Percentiles rank a stretch among this genome's conserved stretches.
Conservation (phyloP, 2,797 vertebrate genomes). For the Tapera naevia region DNA sequence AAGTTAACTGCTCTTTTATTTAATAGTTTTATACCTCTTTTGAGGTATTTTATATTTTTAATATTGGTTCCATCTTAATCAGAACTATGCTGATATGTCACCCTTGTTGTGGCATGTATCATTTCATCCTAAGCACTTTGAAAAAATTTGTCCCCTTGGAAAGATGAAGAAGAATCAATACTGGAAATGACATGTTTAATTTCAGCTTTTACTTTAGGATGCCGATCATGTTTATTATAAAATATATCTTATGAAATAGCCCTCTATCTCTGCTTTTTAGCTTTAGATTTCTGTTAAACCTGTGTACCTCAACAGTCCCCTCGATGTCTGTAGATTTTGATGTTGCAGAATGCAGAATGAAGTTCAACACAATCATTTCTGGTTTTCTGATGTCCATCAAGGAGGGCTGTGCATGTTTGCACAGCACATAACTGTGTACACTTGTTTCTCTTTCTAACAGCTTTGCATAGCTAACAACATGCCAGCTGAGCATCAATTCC, state of each 20-base stretch:
- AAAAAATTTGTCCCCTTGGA: neutral
- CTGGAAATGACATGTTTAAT: neutral
- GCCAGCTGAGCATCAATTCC: neutral
- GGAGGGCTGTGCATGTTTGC: neutral
- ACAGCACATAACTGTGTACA: neutral
- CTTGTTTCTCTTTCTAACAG: slow-evolving; percentile 30
- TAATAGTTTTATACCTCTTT: neutral
- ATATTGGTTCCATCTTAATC: neutral
- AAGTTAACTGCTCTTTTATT: neutral
- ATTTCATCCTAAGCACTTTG: neutral
- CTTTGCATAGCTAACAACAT: slow-evolving; percentile 44
- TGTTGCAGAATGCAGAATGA: neutral
- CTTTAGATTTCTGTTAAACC: neutral
- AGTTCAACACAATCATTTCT: neutral
- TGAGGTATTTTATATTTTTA: neutral
- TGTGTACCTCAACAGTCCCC: neutral
- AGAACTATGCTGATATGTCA: neutral
- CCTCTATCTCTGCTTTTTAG: neutral
- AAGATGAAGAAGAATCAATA: neutral
- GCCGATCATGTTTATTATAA: neutral
- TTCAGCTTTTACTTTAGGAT: neutral
- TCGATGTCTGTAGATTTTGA: neutral
- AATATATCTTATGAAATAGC: neutral
- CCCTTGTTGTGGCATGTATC: neutral
- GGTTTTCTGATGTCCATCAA: neutral